These are phyloP conservation scores for Smittia sp. DNA, from an alignment of 2,888 invertebrate genomes.

Conservation along the genomic window DNA sequence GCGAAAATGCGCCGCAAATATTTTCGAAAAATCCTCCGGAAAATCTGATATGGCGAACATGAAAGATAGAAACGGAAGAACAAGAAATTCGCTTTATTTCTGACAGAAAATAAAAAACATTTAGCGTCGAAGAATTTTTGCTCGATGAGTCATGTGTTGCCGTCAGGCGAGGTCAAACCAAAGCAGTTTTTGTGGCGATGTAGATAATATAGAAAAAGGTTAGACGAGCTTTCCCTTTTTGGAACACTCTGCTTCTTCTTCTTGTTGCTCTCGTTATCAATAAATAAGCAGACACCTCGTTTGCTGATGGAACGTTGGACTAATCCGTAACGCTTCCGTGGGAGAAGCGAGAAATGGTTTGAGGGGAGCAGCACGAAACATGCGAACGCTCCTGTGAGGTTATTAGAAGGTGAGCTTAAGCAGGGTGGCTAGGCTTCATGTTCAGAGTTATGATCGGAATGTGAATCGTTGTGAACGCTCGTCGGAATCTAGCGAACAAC, in stretches of 20 bases:
- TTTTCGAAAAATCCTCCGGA: not conserved
- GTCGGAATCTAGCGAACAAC: too few species aligned
- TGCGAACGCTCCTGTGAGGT: too few species aligned
- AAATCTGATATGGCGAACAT: not conserved
- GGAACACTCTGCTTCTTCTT: not conserved
- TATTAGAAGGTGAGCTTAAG: too few species aligned
- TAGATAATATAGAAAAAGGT: constrained; percentile 28
- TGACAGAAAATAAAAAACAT: constrained; percentile 28
- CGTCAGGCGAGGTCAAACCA: constrained; percentile 41
- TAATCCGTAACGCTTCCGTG: too few species aligned
- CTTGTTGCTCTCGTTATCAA: constrained; percentile 14
- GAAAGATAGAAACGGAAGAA: constrained; percentile 18
- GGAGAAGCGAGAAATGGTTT: too few species aligned
- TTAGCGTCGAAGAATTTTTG: constrained; percentile 20
- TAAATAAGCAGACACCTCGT: constrained; percentile 18
- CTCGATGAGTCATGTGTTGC: constrained; percentile 35
- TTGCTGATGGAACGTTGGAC: not conserved
- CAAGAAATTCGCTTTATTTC: constrained; percentile 17
- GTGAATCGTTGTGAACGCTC: too few species aligned
- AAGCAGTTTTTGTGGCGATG: constrained; percentile 6
- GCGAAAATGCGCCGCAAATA: not conserved
- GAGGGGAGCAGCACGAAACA: too few species aligned
- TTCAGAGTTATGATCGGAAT: too few species aligned
- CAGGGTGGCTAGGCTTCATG: too few species aligned
- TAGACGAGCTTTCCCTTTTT: constrained; percentile 20